These are phyloP conservation scores for Andrena cerasifolii DNA, from an alignment of 1,140 invertebrate genomes.

Conservation along the genomic window DNA sequence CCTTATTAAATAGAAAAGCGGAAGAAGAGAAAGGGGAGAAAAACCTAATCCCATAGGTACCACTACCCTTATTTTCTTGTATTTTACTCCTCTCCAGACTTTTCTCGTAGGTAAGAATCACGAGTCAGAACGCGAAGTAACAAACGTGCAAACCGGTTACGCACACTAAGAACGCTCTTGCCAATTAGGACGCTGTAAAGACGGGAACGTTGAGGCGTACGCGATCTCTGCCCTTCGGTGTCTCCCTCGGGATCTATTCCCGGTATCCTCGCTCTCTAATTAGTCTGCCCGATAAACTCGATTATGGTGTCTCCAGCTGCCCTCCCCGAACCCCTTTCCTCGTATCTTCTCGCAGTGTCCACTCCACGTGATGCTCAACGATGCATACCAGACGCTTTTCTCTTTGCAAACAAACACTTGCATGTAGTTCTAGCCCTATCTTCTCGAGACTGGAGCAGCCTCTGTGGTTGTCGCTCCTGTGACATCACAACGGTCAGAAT, in stretches of 20 bases:
- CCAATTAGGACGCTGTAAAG: constrained; percentile 64
- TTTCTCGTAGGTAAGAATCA: constrained; percentile 2
- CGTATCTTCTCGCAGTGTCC: constrained; percentile 22
- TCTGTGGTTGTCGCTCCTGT: not conserved
- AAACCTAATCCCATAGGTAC: no score
- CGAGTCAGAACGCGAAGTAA: constrained; percentile 18
- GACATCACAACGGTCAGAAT: no score
- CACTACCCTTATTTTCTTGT: no score
- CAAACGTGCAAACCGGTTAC: constrained; percentile 24
- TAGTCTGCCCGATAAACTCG: constrained; percentile 72
- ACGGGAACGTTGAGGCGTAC: constrained; percentile 50
- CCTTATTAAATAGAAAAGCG: no score
- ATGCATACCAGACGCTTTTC: constrained; percentile 27
- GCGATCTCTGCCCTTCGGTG: constrained; percentile 62
- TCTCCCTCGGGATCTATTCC: constrained; percentile 58
- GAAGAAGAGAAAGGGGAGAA: no score
- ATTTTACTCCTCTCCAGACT: not conserved
- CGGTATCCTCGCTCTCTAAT: constrained; percentile 70
- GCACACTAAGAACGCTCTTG: constrained; percentile 37
- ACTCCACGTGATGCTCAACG: constrained; percentile 34
- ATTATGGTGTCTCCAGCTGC: constrained; percentile 58
- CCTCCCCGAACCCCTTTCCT: constrained; percentile 36
- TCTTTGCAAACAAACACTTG: constrained; percentile 27
- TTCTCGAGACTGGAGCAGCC: not conserved
- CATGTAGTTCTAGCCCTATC: not conserved